Conservation (phyloP, 2,113 vertebrate genomes). For the Grus americana region DNA sequence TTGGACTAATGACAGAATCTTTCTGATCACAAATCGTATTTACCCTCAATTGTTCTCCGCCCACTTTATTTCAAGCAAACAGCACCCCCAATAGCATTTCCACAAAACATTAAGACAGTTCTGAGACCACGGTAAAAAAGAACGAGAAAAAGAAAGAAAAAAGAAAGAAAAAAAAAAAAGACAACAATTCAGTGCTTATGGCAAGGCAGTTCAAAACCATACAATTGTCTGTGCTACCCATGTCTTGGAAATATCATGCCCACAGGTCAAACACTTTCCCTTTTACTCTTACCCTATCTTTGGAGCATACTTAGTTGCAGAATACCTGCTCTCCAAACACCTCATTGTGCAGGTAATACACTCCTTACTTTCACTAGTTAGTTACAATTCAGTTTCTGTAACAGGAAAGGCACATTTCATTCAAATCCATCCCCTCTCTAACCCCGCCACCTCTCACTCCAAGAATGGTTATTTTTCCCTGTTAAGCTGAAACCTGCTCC, state of each 20-base stretch:
- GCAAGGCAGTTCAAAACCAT: slow-evolving; percentile 38
- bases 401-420: slow-evolving; percentile 62
- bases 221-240: slow-evolving; percentile 9
- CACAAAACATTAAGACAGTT: slow-evolving; percentile 50
- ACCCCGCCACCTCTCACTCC: background rate
- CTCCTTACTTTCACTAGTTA: slow-evolving; percentile 38
- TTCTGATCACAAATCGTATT: slow-evolving; percentile 41
- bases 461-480: slow-evolving; percentile 45
- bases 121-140: slow-evolving; percentile 33
- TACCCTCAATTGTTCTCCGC: slow-evolving; percentile 32
- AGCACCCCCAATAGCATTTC: slow-evolving; percentile 43
- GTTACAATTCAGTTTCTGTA: slow-evolving; percentile 45
- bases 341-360: slow-evolving; percentile 36
- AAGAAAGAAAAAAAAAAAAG: background rate
- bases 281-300: background rate
- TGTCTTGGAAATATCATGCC: slow-evolving; percentile 51
- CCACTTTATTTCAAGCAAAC: slow-evolving; percentile 66
- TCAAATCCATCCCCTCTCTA: background rate
- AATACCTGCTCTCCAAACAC: slow-evolving; percentile 24
- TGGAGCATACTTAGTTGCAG: background rate
- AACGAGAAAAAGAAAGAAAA: background rate
- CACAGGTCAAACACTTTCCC: slow-evolving; percentile 42
- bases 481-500: slow-evolving; percentile 53
- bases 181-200: background rate
- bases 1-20: slow-evolving; percentile 36